Conservation (phyloP, 2,113 vertebrate genomes). For the Tenebrosternarchus preto region DNA sequence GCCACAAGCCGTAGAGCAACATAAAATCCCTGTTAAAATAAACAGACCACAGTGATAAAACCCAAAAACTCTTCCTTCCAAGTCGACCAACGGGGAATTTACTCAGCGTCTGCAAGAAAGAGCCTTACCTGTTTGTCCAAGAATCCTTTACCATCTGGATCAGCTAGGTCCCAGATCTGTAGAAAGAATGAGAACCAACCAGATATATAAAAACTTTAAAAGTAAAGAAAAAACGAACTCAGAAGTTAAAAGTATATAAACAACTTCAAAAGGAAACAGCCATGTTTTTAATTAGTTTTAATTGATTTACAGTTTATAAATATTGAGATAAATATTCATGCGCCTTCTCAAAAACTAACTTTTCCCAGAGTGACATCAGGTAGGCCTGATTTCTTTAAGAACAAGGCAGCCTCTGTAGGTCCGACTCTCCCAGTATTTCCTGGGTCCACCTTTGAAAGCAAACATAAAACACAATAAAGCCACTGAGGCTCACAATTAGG, state of each 20-base stretch:
- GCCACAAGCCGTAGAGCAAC: slow-evolving; percentile 89
- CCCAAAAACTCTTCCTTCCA: no score
- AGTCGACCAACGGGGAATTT: not conserved
- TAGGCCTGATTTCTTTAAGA: slow-evolving; percentile 94
- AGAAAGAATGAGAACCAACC: not conserved
- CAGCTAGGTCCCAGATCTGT: slow-evolving; percentile 98
- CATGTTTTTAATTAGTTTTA: not conserved
- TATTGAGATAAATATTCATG: not conserved
- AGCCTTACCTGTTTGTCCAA: slow-evolving; percentile 91
- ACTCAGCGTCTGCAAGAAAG: not conserved
- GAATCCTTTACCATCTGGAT: slow-evolving; percentile 95
- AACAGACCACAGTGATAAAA: slow-evolving; percentile 30
- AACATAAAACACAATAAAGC: slow-evolving; percentile 11
- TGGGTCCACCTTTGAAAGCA: slow-evolving; percentile 85
- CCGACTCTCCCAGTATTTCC: slow-evolving; percentile 87
- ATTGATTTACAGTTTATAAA: not conserved
- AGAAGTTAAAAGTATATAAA: not conserved
- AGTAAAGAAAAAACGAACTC: not conserved
- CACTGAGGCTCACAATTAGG: not conserved
- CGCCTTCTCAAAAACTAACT: slow-evolving; percentile 68
- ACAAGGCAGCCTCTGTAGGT: slow-evolving; percentile 91
- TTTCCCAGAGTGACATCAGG: slow-evolving; percentile 90
- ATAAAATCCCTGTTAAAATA: slow-evolving; percentile 84
- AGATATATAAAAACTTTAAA: not conserved
- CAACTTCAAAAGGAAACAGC: no score